These are phyloP conservation scores for Boleophthalmus pectinirostris DNA, from an alignment of 2,113 vertebrate genomes.

Conservation along the genomic window DNA sequence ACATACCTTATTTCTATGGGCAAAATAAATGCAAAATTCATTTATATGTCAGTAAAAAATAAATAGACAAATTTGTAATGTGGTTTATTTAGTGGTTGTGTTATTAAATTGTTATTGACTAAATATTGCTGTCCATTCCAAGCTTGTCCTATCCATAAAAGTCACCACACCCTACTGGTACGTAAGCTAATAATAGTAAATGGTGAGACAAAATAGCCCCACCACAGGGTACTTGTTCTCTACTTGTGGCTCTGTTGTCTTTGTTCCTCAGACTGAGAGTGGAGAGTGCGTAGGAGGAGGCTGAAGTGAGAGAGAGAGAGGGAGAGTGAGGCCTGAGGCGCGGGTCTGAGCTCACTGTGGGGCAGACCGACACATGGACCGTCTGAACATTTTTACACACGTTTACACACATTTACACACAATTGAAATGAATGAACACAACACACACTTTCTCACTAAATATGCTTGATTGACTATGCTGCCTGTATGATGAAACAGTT, in stretches of 20 bases:
- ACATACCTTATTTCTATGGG: too few species aligned
- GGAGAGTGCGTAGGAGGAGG: slow-evolving; percentile 55
- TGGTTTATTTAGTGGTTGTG: too few species aligned
- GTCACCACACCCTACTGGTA: too few species aligned
- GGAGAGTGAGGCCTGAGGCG: slow-evolving; percentile 62
- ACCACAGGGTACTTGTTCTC: slow-evolving; percentile 17
- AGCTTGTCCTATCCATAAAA: too few species aligned
- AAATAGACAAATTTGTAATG: too few species aligned
- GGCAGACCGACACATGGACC: slow-evolving; percentile 27
- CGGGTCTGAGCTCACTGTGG: slow-evolving; percentile 53
- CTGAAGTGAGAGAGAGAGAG: slow-evolving; percentile 55
- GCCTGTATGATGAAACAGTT: slow-evolving; percentile 6
- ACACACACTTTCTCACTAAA: slow-evolving; percentile 29
- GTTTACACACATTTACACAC: slow-evolving; percentile 5
- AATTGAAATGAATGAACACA: slow-evolving; percentile 4
- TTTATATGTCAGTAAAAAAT: too few species aligned
- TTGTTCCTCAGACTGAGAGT: slow-evolving; percentile 57
- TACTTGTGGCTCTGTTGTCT: slow-evolving; percentile 45
- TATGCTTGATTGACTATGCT: slow-evolving; percentile 32
- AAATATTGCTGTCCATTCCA: too few species aligned
- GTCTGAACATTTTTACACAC: slow-evolving; percentile 12
- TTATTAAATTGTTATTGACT: too few species aligned
- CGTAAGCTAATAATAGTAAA: neutral
- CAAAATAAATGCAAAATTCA: too few species aligned
- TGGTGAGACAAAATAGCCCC: slow-evolving; percentile 8